Base-by-base conservation (phyloP, 2,797 vertebrate species). In the Kryptopterus vitreolus region DNA sequence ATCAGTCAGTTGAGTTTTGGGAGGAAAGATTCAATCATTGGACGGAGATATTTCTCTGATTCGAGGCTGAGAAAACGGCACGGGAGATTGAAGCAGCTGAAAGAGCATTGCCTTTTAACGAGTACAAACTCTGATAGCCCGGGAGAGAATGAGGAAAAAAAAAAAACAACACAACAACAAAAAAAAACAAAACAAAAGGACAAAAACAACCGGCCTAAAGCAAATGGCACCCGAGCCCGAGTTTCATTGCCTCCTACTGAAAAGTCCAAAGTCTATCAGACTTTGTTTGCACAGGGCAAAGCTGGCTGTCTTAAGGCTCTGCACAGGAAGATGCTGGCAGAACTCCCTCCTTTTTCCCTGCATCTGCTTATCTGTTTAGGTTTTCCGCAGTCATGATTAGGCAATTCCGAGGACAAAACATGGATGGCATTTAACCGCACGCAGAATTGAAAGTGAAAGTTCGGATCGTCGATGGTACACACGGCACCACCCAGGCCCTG, bases 231-330 rank as follows among this genome's bases (percentile, higher is more conserved):
- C 63, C 43, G 15, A 78, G 73, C 38, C n/a, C n/a, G n/a, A n/a
- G 52, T 83, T 85, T 84, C 57, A 62, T 65, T 48, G 55, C 74
- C 81, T 83, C 59, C 68, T 66, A 58, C 65, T 83, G 57, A 76
- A 82, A 83, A 83, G 85, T 85, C 74, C 81, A 71, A 86, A 85
- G 85, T 86, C 69, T 82, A 81, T 61, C 75, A 71, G 55, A 76
- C 57, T 75, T 35, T 85, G 81, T 86, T 85, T 86, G 81, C 81
- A 52, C 79, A 77, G 63, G n/a, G 20, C 69, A 26, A 53, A 31
- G 61, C 29, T 62, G 82, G 76, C 53, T 53, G n/a, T 80, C 16
- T 75, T 76, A 55, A 71, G 75, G 75, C 52, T 62, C 29, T 53
- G 31, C 22, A 48, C 18, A 11, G 63, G 31, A 62, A 76, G 46